A percentile compares a stretch with the other conserved stretches of the same genome.
Conservation (phyloP, 1,140 invertebrate genomes). For the Ceratitis capitata region DNA sequence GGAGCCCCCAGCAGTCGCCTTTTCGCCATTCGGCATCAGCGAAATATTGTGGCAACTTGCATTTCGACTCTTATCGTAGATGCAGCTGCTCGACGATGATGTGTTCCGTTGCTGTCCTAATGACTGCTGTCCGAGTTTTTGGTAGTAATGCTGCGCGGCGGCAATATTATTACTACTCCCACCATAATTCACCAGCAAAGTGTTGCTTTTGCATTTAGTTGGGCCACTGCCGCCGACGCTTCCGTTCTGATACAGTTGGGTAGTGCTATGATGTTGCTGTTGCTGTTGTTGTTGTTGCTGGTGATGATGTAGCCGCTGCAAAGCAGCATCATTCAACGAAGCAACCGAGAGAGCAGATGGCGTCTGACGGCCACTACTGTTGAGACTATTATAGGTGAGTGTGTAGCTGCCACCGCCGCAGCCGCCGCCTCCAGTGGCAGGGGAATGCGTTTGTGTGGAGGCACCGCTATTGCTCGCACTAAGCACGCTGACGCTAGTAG, state of each 20-base stretch:
- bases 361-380: slow-evolving; percentile 56
- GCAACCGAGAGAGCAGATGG: slow-evolving; percentile 58
- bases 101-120: slow-evolving; percentile 49
- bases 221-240: slow-evolving; percentile 46
- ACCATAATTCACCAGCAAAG: slow-evolving; percentile 51
- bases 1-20: background rate
- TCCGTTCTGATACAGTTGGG: slow-evolving; percentile 39
- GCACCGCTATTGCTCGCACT: slow-evolving; percentile 40
- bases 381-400: slow-evolving; percentile 39
- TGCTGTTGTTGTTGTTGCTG: slow-evolving; percentile 46
- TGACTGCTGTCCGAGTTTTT: slow-evolving; percentile 50
- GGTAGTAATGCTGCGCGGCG: slow-evolving; percentile 49
- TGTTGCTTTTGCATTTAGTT: slow-evolving; percentile 43
- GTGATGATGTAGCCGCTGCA: slow-evolving; percentile 42
- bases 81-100: slow-evolving; percentile 53
- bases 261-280: slow-evolving; percentile 44
- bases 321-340: slow-evolving; percentile 55
- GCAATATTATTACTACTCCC: slow-evolving; percentile 51
- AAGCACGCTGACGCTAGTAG: slow-evolving; percentile 39
- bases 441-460: slow-evolving; percentile 28
- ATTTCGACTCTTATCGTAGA: slow-evolving; percentile 50
- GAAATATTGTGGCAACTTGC: slow-evolving; percentile 43
- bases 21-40: slow-evolving; percentile 47
- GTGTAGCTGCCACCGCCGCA: slow-evolving; percentile 4
- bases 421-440: background rate